Conservation (phyloP, 2,797 vertebrate genomes). For the Yasuhikotakia modesta region DNA sequence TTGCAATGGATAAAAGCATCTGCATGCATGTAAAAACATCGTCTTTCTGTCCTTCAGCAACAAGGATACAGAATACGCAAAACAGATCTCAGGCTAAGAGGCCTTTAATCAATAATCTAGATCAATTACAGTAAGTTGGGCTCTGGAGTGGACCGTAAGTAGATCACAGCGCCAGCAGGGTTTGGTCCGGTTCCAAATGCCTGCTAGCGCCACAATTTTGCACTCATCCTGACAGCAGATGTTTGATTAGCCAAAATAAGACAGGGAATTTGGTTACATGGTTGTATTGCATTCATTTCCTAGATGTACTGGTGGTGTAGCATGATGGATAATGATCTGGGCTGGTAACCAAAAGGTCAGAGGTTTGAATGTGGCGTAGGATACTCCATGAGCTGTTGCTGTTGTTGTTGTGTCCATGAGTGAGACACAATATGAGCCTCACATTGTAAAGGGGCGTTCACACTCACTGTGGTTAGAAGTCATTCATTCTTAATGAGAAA, state of each 20-base stretch:
- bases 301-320: neutral
- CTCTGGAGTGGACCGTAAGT: constrained; percentile 28
- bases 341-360: neutral
- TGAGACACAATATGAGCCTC: neutral
- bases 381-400: neutral
- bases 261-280: constrained; percentile 27
- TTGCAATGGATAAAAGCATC: no score
- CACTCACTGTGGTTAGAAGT: neutral
- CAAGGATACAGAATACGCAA: neutral
- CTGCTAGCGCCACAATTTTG: neutral
- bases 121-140: constrained; percentile 43
- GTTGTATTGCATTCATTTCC: constrained; percentile 30
- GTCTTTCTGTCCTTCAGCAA: neutral
- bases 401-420: neutral
- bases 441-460: neutral
- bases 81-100: neutral
- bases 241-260: constrained; percentile 17
- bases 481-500: neutral
- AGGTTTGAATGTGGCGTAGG: neutral
- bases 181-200: constrained; percentile 12
- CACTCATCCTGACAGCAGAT: neutral
- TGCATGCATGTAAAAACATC: neutral
- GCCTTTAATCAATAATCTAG: constrained; percentile 29
- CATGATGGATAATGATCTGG: neutral
- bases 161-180: constrained; percentile 13